These are phyloP conservation scores for Synergus laeviventris DNA, from an alignment of 2,888 invertebrate species.

Conservation along the genomic window DNA sequence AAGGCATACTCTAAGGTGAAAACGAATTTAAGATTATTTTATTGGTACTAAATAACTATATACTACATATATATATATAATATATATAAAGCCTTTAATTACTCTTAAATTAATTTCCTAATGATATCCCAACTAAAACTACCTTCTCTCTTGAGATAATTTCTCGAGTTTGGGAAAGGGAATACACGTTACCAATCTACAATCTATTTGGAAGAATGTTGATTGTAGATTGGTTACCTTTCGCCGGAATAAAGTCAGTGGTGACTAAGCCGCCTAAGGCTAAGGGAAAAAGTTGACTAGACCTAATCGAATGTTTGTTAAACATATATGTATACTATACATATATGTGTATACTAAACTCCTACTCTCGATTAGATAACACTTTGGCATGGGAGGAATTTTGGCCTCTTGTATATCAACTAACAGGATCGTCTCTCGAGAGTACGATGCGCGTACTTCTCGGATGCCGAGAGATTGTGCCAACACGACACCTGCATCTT, in stretches of 20 bases:
- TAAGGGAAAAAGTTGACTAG: background rate
- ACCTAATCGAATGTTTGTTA: background rate
- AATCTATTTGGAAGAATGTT: constrained; percentile 17
- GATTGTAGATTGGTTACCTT: constrained; percentile 24
- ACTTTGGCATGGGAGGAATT: constrained; percentile 14
- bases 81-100: background rate
- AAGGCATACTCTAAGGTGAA: background rate
- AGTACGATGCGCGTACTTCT: constrained; percentile 15
- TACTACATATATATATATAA: too few relatives aligned
- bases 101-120: background rate
- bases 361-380: constrained; percentile 13
- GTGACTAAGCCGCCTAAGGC: constrained; percentile 23
- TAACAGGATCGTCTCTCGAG: constrained; percentile 19
- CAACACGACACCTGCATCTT: constrained; percentile 36
- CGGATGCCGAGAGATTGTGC: constrained; percentile 18
- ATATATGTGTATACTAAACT: background rate
- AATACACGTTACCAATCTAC: background rate
- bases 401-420: constrained; percentile 25
- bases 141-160: constrained; percentile 1
- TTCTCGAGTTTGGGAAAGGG: background rate
- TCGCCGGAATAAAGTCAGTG: constrained; percentile 26
- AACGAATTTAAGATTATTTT: too few relatives aligned
- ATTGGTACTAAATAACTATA: background rate
- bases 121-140: background rate
- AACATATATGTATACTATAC: too few relatives aligned